Conservation (phyloP, 1,140 invertebrate genomes). For the Drosophila orosa region DNA sequence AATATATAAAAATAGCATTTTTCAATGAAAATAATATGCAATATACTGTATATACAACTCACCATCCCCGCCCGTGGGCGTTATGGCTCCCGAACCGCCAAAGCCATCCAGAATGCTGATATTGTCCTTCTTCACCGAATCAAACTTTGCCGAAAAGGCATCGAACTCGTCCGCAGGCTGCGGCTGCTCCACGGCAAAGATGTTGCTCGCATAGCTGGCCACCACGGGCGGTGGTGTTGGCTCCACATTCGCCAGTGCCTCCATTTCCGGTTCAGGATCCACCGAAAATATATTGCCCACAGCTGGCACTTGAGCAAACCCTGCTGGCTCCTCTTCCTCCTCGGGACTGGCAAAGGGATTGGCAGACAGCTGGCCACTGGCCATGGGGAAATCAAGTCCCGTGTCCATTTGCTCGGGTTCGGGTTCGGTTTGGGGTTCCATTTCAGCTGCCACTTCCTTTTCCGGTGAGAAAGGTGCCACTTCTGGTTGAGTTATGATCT, state of each 20-base stretch:
- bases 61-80: constrained; percentile 81
- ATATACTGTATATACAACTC: constrained; percentile 3
- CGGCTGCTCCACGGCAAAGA: constrained; percentile 70
- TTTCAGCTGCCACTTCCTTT: constrained; percentile 16
- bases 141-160: constrained; percentile 94
- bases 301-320: constrained; percentile 47
- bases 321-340: constrained; percentile 71
- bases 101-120: constrained; percentile 85
- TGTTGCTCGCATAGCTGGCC: constrained; percentile 72
- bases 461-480: constrained; percentile 44
- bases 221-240: constrained; percentile 17
- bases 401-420: constrained; percentile 81
- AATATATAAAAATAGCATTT: no score
- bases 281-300: constrained; percentile 83
- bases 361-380: constrained; percentile 75
- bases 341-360: constrained; percentile 85
- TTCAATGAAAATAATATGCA: no score
- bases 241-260: neutral
- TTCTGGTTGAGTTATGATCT: neutral
- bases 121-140: constrained; percentile 87
- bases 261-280: constrained; percentile 47
- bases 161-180: constrained; percentile 89
- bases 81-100: constrained; percentile 76
- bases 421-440: constrained; percentile 27
- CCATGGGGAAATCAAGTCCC: constrained; percentile 73